Evolutionary conservation across 2,888 invertebrate species (phyloP).

Genomic region (Catocala sponsa): DNA sequence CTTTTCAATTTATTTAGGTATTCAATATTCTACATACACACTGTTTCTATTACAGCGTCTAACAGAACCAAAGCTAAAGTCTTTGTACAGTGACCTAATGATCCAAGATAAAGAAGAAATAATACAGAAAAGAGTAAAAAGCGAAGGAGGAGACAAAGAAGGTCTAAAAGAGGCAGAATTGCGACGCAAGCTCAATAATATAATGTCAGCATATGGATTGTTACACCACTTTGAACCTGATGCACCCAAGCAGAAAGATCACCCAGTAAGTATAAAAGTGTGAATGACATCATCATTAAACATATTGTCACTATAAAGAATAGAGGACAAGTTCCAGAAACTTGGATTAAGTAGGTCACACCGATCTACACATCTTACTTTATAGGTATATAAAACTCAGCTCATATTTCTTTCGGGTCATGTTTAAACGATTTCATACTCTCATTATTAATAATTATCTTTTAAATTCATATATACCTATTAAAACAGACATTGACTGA

Average conservation of each 20-base stretch:
- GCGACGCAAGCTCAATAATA: constrained; percentile 93
- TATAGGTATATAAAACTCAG: no score
- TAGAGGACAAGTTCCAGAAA: no score
- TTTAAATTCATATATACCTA: neutral
- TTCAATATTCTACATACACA: no score
- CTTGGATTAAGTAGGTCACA: no score
- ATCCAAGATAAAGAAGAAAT: constrained; percentile 98
- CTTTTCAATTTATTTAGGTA: neutral
- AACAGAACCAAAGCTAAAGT: constrained; percentile 94
- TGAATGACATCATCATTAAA: neutral
- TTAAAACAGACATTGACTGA: constrained; percentile 21
- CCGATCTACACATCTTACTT: no score
- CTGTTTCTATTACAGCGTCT: constrained; percentile 88
- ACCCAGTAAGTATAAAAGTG: constrained; percentile 75
- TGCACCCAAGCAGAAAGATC: constrained; percentile 88
- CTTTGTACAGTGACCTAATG: constrained; percentile 95
- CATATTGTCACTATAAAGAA: no score
- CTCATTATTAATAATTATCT: no score
- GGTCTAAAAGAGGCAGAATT: constrained; percentile 94
- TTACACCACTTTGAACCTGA: constrained; percentile 93
- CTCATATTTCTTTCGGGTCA: no score
- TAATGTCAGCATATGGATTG: constrained; percentile 94
- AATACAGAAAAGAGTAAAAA: constrained; percentile 93
- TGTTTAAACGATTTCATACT: no score
- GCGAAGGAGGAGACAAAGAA: constrained; percentile 95